phyloP scores from a whole-genome alignment of 2,888 invertebrate species.

The Torymus aiolomorphi region DNA sequence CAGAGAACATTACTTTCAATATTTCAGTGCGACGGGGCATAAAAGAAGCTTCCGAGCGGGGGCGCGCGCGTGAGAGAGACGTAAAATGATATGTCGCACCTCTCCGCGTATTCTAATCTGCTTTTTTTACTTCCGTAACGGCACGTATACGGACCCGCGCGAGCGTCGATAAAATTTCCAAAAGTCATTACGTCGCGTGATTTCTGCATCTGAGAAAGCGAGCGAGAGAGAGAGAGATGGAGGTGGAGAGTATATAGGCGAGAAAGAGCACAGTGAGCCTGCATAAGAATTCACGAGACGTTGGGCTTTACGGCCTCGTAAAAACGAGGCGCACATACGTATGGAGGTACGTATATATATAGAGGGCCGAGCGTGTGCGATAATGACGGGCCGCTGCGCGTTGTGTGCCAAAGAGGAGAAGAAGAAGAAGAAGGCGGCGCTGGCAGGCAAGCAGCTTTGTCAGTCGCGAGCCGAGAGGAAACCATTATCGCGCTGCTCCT shows the following conservation, averaged over 20 bases:
- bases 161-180: slow-evolving; percentile 52
- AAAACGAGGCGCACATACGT: slow-evolving; percentile 35
- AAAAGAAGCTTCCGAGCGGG: slow-evolving; percentile 19
- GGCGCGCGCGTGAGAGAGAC: no score
- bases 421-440: slow-evolving; percentile 8
- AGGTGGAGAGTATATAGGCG: no score
- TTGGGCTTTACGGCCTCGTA: slow-evolving; percentile 54
- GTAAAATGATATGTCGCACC: background rate
- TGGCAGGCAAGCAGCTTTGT: slow-evolving; percentile 28
- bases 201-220: slow-evolving; percentile 33
- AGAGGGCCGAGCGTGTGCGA: slow-evolving; percentile 14
- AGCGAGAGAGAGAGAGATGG: no score
- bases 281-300: slow-evolving; percentile 54
- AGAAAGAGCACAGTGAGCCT: no score
- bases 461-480: slow-evolving; percentile 3
- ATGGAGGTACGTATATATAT: background rate
- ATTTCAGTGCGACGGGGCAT: slow-evolving; percentile 41
- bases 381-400: slow-evolving; percentile 27
- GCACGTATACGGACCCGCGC: slow-evolving; percentile 29
- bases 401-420: background rate
- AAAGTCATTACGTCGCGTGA: slow-evolving; percentile 56
- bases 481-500: slow-evolving; percentile 14
- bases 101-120: background rate
- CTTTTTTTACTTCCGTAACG: slow-evolving; percentile 41
- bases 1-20: slow-evolving; percentile 43